Base-by-base conservation (phyloP, 2,888 invertebrate species). In the Podotricha telesiphe region DNA sequence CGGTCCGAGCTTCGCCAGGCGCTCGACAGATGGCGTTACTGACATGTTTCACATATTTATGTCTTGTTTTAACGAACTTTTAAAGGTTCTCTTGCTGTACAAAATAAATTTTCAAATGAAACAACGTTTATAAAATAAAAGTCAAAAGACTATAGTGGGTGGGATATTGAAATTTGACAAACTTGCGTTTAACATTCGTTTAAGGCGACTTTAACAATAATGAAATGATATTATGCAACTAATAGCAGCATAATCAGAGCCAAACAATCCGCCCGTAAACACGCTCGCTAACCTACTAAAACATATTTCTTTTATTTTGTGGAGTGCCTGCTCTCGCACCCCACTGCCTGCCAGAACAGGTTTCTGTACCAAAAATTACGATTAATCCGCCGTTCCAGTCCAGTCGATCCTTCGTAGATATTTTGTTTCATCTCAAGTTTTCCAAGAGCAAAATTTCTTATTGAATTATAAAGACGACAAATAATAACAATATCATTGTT, bases 251-350 rank as follows among this genome's bases (percentile, higher is more conserved):
- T 89, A 88, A 91, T 90, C 87, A 82, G 75, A 76, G 78, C 81
- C 74, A 79, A 82, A 86, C 87, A 88, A 88, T 89, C 85, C 85
- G 87, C 88, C 88, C 89, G 88, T 90, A 89, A 91, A 91, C 88
- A 89, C 85, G 86, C 88, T 90, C 82, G 89, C 89, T 93, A 92
- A 92, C 92, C 92, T 88, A 93, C 91, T 92, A 92, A 93, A 92
- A 91, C 88, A 90, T 90, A 92, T 91, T 91, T 91, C 89, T 91
- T 91, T 92, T 92, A 91, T 91, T 91, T 91, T 90, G 90, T 87
- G 78, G 78, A 81, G 85, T 81, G 81, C 80, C 79, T 80, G 81
- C 85, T 81, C 83, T 83, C 83, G 82, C 80, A 81, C 78, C 82
- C 78, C 79, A 77, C 80, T 78, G 74, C 65, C 74, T 65, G 74